phyloP scores from a whole-genome alignment of 2,888 invertebrate species.

The Drosophila kuntzei region DNA sequence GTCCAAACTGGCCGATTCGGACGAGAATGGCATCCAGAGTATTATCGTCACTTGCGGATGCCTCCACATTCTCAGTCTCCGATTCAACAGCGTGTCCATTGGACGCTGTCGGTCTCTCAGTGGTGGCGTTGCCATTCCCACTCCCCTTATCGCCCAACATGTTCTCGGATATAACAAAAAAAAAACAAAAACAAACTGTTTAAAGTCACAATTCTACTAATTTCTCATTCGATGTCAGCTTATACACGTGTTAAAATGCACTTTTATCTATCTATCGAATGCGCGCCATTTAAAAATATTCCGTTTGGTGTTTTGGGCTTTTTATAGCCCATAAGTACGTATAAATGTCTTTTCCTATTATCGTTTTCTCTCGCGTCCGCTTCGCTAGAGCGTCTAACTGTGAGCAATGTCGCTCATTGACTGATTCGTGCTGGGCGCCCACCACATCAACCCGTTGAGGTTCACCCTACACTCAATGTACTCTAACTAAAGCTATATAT shows the following conservation, averaged over 20 bases:
- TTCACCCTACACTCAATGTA: conserved; percentile 11
- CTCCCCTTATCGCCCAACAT: conserved; percentile 33
- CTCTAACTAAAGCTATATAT: not conserved
- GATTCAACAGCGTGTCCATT: conserved; percentile 47
- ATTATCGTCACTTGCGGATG: conserved; percentile 59
- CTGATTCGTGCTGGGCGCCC: conserved; percentile 43
- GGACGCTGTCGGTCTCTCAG: conserved; percentile 17
- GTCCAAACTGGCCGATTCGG: conserved; percentile 88
- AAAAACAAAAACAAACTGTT: not conserved
- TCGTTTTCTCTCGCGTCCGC: conserved; percentile 14
- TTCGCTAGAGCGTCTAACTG: conserved; percentile 47
- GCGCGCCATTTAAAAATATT: conserved; percentile 62
- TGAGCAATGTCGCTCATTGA: conserved; percentile 59
- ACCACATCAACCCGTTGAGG: conserved; percentile 18
- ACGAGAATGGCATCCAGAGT: conserved; percentile 77
- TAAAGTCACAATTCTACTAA: not conserved
- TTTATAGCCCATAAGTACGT: conserved; percentile 45
- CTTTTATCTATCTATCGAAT: conserved; percentile 40
- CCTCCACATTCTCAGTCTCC: conserved; percentile 11
- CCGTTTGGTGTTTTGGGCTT: conserved; percentile 27
- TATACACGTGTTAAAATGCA: conserved; percentile 66
- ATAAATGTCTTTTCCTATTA: conserved; percentile 2
- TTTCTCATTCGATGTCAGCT: not conserved
- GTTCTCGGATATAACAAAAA: conserved; percentile 5
- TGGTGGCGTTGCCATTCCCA: conserved; percentile 6